Conservation (phyloP, 2,888 invertebrate genomes). For the Drosophila rellima region DNA sequence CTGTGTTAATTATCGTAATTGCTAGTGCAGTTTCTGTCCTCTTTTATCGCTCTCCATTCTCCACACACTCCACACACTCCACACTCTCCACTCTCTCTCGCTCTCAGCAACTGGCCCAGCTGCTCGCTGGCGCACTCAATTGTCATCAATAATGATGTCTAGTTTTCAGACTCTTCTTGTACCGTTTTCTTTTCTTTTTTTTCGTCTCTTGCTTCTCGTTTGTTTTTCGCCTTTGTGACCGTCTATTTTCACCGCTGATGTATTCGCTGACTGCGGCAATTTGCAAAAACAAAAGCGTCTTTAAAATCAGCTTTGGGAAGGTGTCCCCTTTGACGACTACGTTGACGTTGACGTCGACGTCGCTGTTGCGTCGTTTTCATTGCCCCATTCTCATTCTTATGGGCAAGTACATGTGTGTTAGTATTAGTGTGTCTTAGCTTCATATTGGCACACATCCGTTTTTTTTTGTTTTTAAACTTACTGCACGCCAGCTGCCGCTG, state of each 20-base stretch:
- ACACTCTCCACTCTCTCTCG: constrained; percentile 15
- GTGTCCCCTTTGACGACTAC: constrained; percentile 58
- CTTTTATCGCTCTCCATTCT: constrained; percentile 38
- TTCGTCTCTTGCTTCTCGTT: constrained; percentile 22
- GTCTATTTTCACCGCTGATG: constrained; percentile 83
- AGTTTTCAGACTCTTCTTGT: constrained; percentile 71
- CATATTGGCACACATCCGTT: constrained; percentile 58
- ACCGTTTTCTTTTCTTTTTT: constrained; percentile 41
- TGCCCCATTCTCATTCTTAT: constrained; percentile 47
- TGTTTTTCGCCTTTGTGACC: constrained; percentile 67
- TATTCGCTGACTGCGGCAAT: constrained; percentile 83
- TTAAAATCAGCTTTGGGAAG: constrained; percentile 72
- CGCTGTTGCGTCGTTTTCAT: constrained; percentile 36
- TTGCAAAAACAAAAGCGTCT: constrained; percentile 71
- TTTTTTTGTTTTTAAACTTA: constrained; percentile 11
- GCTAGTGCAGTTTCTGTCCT: constrained; percentile 66
- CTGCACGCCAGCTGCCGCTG: constrained; percentile 36
- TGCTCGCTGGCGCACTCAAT: constrained; percentile 83
- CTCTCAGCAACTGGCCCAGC: constrained; percentile 55
- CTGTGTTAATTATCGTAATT: constrained; percentile 84
- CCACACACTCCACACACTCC: constrained; percentile 12
- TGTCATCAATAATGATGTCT: constrained; percentile 86
- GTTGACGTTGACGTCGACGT: constrained; percentile 22
- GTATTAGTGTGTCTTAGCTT: constrained; percentile 20
- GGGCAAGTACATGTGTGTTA: constrained; percentile 5